Evolutionary conservation across 2,113 vertebrate species (phyloP), one percentile per base, ranked within the genome.

Genomic region (Otolemur garnettii): DNA sequence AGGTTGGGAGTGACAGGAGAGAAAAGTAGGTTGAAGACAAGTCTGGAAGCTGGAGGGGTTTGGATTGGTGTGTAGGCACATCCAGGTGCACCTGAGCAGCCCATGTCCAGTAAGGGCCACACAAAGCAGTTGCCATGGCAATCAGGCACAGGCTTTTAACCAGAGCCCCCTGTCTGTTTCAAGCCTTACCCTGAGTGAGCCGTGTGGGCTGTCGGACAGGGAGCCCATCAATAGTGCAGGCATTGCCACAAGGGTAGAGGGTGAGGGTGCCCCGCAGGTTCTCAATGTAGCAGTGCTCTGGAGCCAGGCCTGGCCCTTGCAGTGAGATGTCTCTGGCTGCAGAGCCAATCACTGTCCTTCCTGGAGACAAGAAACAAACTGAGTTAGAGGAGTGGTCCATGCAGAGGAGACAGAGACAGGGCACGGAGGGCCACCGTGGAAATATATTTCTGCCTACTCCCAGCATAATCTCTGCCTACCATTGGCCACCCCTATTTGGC

Each of bases 251-350:
- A 77, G 99, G 99, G 98, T 99, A 98, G 93, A 99, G 98, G 0
- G 98, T 99, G 96, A 99, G 99, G 8, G 96, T 98, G 55, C 99
- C 99, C 4, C 68, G 97, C 4, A 96, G 84, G 35, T 99, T 99
- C 96, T 99, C 99, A 0, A 99, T 99, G 98, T 99, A 99, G 98
- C 99, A 99, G 97, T 99, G 99, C 57, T 99, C 98, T 4, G 98
- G 97, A 0, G 98, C 98, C 69, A 99, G 98, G 53, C 99, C 99
- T 0, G 98, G 98, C 18, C 99, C 99, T 96, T 99, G 99, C 91
- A 99, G 98, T 15, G 98, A 77, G 82, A 99, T 99, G 95, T 99
- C 99, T 88, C 98, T 99, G 5, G 97, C 98, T 0, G 98, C 98
- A 0, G 99, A 99, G 95, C 99, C 99, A 17, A 99, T 98, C 10